Percentiles rank a stretch among this genome's conserved stretches.
These are phyloP conservation scores for Diaprepes abbreviatus DNA, from an alignment of 2,888 invertebrate species.

Conservation along the genomic window DNA sequence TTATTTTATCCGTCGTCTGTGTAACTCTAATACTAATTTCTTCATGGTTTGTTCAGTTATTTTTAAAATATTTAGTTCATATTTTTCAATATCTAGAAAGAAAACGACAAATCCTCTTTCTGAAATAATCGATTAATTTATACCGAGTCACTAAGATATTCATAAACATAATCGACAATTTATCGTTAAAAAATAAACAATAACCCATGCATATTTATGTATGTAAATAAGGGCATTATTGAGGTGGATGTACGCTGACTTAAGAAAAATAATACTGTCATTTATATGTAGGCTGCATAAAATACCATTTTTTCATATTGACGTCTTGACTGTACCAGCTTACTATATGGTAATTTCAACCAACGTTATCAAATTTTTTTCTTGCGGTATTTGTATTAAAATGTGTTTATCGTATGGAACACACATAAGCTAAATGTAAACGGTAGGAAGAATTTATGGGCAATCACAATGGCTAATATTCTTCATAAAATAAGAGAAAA, in stretches of 20 bases:
- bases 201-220: slow-evolving; percentile 45
- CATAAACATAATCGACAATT: slow-evolving; percentile 42
- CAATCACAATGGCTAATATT: too few relatives aligned
- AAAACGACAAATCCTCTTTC: not conserved
- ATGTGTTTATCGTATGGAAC: too few relatives aligned
- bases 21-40: too few relatives aligned
- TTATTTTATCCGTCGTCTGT: too few relatives aligned
- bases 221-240: slow-evolving; percentile 35
- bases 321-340: slow-evolving; percentile 3
- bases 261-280: slow-evolving; percentile 38
- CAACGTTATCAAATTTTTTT: not conserved
- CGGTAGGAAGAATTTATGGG: too few relatives aligned
- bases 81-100: not conserved
- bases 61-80: too few relatives aligned
- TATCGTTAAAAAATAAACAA: slow-evolving; percentile 45
- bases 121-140: slow-evolving; percentile 3
- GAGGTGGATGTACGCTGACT: slow-evolving; percentile 30
- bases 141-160: slow-evolving; percentile 17
- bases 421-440: too few relatives aligned
- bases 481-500: too few relatives aligned
- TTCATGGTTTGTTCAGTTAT: too few relatives aligned
- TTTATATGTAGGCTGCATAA: slow-evolving; percentile 36
- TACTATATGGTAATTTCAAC: slow-evolving; percentile 31
- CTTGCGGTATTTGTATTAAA: too few relatives aligned
- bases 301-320: slow-evolving; percentile 27